Conservation (phyloP, 2,797 vertebrate species). For the Podarcis lilfordi region DNA sequence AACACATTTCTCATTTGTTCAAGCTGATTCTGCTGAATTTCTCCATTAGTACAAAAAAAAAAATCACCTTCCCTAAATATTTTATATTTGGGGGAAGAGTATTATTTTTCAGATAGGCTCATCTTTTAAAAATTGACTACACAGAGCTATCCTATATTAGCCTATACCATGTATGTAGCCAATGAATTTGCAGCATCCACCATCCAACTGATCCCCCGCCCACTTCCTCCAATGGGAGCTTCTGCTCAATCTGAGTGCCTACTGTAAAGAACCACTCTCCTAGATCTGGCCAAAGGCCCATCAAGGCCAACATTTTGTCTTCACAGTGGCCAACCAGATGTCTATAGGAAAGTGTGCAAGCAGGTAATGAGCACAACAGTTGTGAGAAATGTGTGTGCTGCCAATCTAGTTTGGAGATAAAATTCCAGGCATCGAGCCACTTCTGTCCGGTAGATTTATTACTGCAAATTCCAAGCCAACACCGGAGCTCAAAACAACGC, state of each 20-base stretch:
- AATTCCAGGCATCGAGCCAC: too few relatives aligned
- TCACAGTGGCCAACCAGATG: too few relatives aligned
- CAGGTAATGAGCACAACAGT: too few relatives aligned
- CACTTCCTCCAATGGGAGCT: neutral
- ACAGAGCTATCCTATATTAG: neutral
- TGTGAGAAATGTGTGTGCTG: too few relatives aligned
- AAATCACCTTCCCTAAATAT: neutral
- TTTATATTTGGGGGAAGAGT: neutral
- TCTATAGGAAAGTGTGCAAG: too few relatives aligned
- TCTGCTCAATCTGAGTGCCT: neutral
- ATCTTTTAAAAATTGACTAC: neutral
- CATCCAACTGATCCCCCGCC: neutral
- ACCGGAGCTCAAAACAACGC: too few relatives aligned
- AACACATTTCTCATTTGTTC: neutral
- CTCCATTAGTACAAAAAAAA: neutral
- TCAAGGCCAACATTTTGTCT: too few relatives aligned
- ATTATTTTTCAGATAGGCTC: neutral
- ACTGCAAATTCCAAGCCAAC: too few relatives aligned
- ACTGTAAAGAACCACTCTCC: neutral
- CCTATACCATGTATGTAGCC: neutral
- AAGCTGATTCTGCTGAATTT: neutral
- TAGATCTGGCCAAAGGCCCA: too few relatives aligned
- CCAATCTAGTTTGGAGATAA: too few relatives aligned
- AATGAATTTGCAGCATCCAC: neutral
- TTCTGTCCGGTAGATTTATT: too few relatives aligned